Evolutionary conservation across 2,888 invertebrate species (phyloP), one percentile per base, ranked within the genome.

Genomic region (Himalopsyche anomala): DNA sequence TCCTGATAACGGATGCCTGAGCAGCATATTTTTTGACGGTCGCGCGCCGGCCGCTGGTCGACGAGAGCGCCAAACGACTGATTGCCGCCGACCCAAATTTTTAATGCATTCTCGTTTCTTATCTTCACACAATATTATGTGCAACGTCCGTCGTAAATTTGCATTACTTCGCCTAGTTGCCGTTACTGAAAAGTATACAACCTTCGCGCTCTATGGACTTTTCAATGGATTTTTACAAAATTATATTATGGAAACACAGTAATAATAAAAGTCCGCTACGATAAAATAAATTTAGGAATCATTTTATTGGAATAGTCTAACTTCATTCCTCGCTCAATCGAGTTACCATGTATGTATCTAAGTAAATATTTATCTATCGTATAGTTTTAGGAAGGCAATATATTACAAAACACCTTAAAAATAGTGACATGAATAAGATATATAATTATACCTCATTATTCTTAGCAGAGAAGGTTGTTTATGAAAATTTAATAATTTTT

Each of bases 51-150:
- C 28, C 62, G 19, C 62, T 19, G 62, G 19, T 19, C 62, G 62
- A 62, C 62, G 62, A 62, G 9, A 6, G 62, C n/a, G 28, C 28
- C 62, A n/a, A 62, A 19, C 6, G 62, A 28, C 74, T 15, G 38
- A 74, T 74, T 74, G 36, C 28, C 5, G 36, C 28, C 74, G 74
- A 74, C 74, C 74, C 38, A 74, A 74, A 38, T 74, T 74, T 74
- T 74, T 74, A 74, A 74, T 36, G 74, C 74, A 74, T 74, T 74
- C 74, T 74, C 74, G 74, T 38, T 74, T 19, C 36, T 74, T 74
- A 74, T 74, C 74, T 74, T 74, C 74, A 15, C 74, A 74, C 74
- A 74, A 28, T 28, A 28, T 74, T 74, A 74, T 74, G 15, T 36
- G 74, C 74, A 74, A 74, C 12, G 28, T 36, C 74, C 74, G 74